Percentiles rank a stretch among this genome's conserved stretches.
phyloP scores from a whole-genome alignment of 2,113 vertebrate genomes.

The Todiramphus saurophagus region DNA sequence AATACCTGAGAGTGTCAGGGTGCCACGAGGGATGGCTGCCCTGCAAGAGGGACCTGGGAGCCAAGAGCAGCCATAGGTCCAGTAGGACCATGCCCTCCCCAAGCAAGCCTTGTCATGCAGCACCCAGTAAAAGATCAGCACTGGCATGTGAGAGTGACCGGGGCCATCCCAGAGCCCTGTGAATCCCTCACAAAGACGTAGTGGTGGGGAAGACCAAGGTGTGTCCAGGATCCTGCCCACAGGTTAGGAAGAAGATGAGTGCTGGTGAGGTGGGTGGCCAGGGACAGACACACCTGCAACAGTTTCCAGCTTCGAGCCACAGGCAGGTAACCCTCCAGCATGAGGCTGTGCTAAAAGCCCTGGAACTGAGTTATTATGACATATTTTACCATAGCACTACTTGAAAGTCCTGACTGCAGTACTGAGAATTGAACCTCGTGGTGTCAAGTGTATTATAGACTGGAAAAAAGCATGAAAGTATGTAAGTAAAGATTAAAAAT shows the following conservation, averaged over 20 bases:
- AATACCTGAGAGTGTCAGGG: background rate
- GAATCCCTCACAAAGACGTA: background rate
- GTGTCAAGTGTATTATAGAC: fast-evolving
- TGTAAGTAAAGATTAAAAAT: background rate
- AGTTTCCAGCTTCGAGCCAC: background rate
- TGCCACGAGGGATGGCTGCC: fast-evolving
- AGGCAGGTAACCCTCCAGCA: fast-evolving
- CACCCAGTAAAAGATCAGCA: background rate
- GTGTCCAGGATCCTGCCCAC: background rate
- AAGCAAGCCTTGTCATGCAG: background rate
- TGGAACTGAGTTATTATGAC: background rate
- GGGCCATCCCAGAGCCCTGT: background rate
- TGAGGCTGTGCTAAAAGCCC: background rate
- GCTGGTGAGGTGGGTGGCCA: background rate
- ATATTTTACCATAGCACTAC: background rate
- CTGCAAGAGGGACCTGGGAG: background rate
- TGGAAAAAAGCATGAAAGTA: background rate
- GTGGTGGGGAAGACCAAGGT: background rate
- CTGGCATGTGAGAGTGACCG: background rate
- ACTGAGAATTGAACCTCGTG: background rate
- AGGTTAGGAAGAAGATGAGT: background rate
- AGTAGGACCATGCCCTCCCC: background rate
- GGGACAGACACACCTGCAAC: background rate
- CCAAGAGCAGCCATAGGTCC: background rate
- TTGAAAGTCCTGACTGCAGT: background rate